Evolutionary conservation across 2,888 invertebrate genomes (phyloP).

Genomic region (Orchestes rusci): DNA sequence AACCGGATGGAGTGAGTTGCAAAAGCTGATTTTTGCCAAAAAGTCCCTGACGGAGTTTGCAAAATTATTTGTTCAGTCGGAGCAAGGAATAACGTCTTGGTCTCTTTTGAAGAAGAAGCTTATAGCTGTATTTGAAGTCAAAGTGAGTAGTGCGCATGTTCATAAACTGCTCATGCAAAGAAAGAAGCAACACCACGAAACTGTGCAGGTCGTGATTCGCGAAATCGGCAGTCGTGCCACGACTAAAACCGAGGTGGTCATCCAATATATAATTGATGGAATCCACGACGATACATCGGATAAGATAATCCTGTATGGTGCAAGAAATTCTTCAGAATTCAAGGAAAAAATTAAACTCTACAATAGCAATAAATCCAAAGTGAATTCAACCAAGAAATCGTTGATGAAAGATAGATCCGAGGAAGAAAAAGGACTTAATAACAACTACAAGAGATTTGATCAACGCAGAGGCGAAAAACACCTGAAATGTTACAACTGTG

Average conservation of each 20-base stretch:
- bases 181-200: slow-evolving; percentile 35
- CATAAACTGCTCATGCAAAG: slow-evolving; percentile 28
- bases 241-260: slow-evolving; percentile 35
- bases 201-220: slow-evolving; percentile 36
- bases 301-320: slow-evolving; percentile 30
- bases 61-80: slow-evolving; percentile 29
- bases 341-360: slow-evolving; percentile 20
- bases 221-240: slow-evolving; percentile 36
- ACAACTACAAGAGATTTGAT: too few relatives aligned
- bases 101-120: slow-evolving; percentile 24
- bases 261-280: slow-evolving; percentile 40
- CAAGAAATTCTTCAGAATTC: slow-evolving; percentile 20
- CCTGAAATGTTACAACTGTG: too few relatives aligned
- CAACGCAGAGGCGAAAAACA: too few relatives aligned
- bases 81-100: slow-evolving; percentile 28
- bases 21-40: too few relatives aligned
- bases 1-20: too few relatives aligned
- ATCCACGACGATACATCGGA: slow-evolving; percentile 29
- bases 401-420: too few relatives aligned
- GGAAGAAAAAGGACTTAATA: too few relatives aligned
- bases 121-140: too few relatives aligned
- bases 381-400: too few relatives aligned
- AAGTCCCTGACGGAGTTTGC: slow-evolving; percentile 31
- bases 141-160: too few relatives aligned
- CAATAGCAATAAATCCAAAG: too few relatives aligned